Conservation (phyloP, 2,888 invertebrate species). For the Agonopterix subpropinquella region DNA sequence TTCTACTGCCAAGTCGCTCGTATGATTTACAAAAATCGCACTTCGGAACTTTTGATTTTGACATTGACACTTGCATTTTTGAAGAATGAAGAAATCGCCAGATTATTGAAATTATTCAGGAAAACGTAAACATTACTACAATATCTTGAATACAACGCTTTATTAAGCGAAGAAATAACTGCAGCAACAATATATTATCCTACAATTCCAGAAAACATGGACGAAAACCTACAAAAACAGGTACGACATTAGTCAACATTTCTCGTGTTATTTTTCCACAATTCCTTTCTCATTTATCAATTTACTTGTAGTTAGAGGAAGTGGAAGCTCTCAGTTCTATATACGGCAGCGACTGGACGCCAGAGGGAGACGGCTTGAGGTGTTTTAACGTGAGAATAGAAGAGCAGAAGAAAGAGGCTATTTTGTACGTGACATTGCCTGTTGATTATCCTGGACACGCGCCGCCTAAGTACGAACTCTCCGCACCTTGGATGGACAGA, state of each 20-base stretch:
- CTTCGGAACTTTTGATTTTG: no score
- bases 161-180: no score
- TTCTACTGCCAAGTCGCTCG: no score
- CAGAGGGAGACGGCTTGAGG: constrained; percentile 71
- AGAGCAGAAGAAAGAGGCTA: constrained; percentile 66
- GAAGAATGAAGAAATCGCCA: no score
- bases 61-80: no score
- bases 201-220: not conserved
- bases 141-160: no score
- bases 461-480: constrained; percentile 82
- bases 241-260: not conserved
- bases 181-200: no score
- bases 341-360: constrained; percentile 81
- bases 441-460: constrained; percentile 77
- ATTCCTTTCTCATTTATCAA: not conserved
- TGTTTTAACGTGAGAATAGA: constrained; percentile 77
- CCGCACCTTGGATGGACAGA: constrained; percentile 81
- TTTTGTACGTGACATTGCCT: constrained; percentile 79
- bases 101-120: no score
- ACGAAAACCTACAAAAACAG: not conserved
- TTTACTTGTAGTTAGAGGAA: constrained; percentile 75
- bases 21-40: no score
- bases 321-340: constrained; percentile 83
- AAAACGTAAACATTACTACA: no score
- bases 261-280: not conserved